Percentiles rank a stretch among this genome's conserved stretches.
These are phyloP conservation scores for Talpa occidentalis DNA, from an alignment of 2,113 vertebrate genomes.

Conservation along the genomic window DNA sequence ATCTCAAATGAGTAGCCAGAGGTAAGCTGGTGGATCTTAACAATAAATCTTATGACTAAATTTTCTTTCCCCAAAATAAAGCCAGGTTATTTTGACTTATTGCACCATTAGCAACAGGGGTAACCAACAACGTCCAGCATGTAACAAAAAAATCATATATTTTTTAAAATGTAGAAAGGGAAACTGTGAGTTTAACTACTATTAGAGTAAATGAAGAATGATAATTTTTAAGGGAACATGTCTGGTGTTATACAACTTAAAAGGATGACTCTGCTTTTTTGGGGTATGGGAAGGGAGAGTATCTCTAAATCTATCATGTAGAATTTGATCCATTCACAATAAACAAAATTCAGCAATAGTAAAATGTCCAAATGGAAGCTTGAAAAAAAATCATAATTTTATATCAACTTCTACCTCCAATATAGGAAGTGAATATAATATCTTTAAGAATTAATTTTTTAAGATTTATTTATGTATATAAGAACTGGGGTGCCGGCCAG, in stretches of 20 bases:
- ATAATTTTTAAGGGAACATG: background rate
- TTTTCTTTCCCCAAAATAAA: background rate
- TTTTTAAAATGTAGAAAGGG: background rate
- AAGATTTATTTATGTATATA: background rate
- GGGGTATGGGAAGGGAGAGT: fast-evolving
- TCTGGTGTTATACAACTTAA: background rate
- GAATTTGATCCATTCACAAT: background rate
- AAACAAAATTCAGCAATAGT: background rate
- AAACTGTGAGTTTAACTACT: background rate
- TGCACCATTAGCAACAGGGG: background rate
- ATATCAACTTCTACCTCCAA: background rate
- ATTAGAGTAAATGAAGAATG: background rate
- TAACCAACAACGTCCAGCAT: background rate
- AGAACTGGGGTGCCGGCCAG: too few species aligned
- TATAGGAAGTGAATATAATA: background rate
- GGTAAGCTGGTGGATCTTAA: background rate
- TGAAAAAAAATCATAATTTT: conserved; percentile 2
- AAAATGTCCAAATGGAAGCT: background rate
- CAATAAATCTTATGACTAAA: background rate
- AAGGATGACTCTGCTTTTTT: background rate
- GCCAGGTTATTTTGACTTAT: background rate
- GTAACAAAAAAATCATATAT: background rate
- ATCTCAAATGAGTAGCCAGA: background rate
- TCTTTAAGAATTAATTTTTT: background rate
- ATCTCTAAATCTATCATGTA: background rate